phyloP scores from a whole-genome alignment of 2,888 invertebrate species.

The Aspidiotus destructor region DNA sequence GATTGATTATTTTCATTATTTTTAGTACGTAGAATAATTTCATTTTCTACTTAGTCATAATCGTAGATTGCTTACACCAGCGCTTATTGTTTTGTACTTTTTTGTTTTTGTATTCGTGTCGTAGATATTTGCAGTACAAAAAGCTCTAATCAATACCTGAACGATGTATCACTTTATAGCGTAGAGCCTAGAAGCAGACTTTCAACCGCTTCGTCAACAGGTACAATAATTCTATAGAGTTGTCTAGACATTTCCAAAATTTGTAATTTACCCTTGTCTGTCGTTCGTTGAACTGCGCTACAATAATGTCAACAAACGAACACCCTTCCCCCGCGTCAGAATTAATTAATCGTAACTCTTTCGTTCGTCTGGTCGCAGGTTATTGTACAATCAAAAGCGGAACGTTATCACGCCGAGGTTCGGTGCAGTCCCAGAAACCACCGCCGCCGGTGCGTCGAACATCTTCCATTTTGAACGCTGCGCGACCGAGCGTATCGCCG shows the following conservation, averaged over 20 bases:
- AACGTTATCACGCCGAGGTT: slow-evolving; percentile 50
- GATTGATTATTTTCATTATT: too few species aligned
- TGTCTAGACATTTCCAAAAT: not conserved
- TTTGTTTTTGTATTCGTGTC: too few species aligned
- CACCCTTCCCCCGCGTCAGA: too few species aligned
- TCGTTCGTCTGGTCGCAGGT: slow-evolving; percentile 10
- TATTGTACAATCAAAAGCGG: slow-evolving; percentile 35
- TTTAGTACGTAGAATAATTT: too few species aligned
- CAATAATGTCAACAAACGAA: too few species aligned
- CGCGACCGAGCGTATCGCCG: slow-evolving; percentile 22
- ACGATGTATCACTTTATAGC: slow-evolving; percentile 20
- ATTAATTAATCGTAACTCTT: too few species aligned
- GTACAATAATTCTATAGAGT: slow-evolving; percentile 6
- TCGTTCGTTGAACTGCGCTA: not conserved
- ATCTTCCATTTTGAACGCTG: slow-evolving; percentile 51
- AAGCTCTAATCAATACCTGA: slow-evolving; percentile 20
- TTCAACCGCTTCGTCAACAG: slow-evolving; percentile 20
- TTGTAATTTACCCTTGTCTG: not conserved
- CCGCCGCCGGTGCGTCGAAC: slow-evolving; percentile 76
- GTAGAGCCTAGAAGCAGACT: slow-evolving; percentile 26
- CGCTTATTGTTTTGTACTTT: too few species aligned
- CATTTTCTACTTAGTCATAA: too few species aligned
- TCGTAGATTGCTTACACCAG: too few species aligned
- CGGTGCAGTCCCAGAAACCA: slow-evolving; percentile 49
- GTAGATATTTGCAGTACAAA: slow-evolving; percentile 23